Conservation (phyloP, 2,797 vertebrate genomes). For the Scolopax bukidnonensis region DNA sequence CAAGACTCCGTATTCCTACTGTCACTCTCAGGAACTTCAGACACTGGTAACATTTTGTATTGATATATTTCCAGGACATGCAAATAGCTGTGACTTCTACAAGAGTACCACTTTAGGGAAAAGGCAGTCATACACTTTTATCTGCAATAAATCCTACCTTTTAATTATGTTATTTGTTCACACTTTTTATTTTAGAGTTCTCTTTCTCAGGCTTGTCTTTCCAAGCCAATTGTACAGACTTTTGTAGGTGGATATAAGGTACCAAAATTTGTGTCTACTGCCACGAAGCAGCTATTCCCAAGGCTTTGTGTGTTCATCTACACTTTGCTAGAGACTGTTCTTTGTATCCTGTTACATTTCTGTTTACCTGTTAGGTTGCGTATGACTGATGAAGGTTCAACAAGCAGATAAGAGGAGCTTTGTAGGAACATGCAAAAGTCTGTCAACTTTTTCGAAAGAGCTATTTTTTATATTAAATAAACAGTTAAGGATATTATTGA, state of each 20-base stretch:
- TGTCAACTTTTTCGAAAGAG: conserved; percentile 14
- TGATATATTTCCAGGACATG: neutral
- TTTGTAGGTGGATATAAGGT: neutral
- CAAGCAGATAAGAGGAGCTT: neutral
- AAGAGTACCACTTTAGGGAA: neutral
- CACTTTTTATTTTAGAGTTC: neutral
- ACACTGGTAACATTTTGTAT: neutral
- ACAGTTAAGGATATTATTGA: conserved; percentile 21
- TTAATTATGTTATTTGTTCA: neutral
- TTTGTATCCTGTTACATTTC: neutral
- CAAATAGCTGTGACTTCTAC: neutral
- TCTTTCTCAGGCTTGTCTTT: neutral
- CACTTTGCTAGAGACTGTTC: neutral
- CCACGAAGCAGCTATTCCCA: neutral
- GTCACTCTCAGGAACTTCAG: neutral
- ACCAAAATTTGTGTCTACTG: neutral
- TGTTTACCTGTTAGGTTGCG: neutral
- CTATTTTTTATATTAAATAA: conserved; percentile 64
- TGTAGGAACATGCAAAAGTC: neutral
- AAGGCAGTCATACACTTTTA: neutral
- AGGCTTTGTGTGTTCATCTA: neutral
- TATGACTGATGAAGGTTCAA: neutral
- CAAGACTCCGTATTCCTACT: neutral
- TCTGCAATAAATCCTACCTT: neutral
- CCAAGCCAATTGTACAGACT: neutral